These are phyloP conservation scores for Calyptommatus sinebrachiatus DNA, from an alignment of 2,113 vertebrate genomes.

Conservation along the genomic window DNA sequence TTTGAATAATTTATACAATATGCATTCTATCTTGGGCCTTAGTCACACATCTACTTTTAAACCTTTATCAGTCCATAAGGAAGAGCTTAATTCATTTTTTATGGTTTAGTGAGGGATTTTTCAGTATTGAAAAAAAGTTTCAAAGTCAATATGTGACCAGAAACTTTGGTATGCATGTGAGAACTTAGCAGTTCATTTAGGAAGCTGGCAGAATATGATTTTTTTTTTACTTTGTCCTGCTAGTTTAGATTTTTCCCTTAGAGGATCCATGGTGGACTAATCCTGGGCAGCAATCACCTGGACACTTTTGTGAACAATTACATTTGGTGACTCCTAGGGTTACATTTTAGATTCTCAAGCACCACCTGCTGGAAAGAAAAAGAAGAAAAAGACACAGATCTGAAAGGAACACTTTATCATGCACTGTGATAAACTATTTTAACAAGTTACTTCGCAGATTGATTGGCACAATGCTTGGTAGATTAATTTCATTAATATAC, in stretches of 20 bases:
- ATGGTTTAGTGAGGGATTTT: no score
- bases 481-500: not conserved
- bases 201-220: rapidly evolving
- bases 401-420: rapidly evolving
- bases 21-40: not conserved
- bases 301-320: rapidly evolving
- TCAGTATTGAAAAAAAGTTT: no score
- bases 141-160: no score
- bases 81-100: no score
- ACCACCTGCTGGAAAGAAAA: slow-evolving; percentile 35
- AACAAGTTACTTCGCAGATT: not conserved
- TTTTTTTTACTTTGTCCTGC: not conserved
- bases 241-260: rapidly evolving
- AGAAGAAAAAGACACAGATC: rapidly evolving
- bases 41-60: no score
- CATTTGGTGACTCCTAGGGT: rapidly evolving
- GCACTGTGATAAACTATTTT: rapidly evolving
- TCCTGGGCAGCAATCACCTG: rapidly evolving
- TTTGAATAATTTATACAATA: no score
- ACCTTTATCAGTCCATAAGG: no score
- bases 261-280: not conserved
- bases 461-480: not conserved
- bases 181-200: not conserved
- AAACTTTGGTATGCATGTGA: not conserved
- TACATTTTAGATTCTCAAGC: not conserved